phyloP scores from a whole-genome alignment of 2,797 vertebrate genomes.

The Clarias platycephalus region DNA sequence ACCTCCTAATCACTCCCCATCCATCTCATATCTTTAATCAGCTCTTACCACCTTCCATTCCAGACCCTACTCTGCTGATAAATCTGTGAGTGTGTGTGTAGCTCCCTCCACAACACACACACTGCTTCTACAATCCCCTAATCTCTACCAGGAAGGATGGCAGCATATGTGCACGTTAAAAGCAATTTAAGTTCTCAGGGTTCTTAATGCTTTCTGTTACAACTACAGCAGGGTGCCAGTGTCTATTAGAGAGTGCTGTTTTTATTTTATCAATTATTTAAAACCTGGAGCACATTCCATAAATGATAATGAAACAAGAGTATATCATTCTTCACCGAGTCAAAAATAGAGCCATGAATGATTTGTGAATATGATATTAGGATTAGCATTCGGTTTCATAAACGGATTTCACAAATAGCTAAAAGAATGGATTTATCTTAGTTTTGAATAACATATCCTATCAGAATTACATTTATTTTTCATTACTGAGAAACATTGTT shows the following conservation, averaged over 20 bases:
- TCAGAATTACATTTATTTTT: background rate
- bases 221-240: background rate
- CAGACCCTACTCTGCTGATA: constrained; percentile 22
- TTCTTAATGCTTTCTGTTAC: background rate
- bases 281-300: background rate
- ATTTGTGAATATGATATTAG: background rate
- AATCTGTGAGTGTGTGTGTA: background rate
- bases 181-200: constrained; percentile 11
- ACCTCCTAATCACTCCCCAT: constrained; percentile 71
- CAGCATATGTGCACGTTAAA: constrained; percentile 14
- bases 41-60: constrained; percentile 53
- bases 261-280: constrained; percentile 3
- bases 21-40: constrained; percentile 71
- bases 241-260: background rate
- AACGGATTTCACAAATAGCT: background rate
- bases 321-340: background rate
- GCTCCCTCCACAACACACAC: constrained; percentile 30
- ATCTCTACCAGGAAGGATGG: background rate
- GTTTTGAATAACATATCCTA: background rate
- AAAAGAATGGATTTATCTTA: background rate
- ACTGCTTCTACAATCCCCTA: background rate
- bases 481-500: background rate
- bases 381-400: background rate
- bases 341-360: background rate
- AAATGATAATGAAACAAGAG: background rate